Evolutionary conservation across 2,113 vertebrate genomes (phyloP).

Genomic region (Malurus alboscapulatus): DNA sequence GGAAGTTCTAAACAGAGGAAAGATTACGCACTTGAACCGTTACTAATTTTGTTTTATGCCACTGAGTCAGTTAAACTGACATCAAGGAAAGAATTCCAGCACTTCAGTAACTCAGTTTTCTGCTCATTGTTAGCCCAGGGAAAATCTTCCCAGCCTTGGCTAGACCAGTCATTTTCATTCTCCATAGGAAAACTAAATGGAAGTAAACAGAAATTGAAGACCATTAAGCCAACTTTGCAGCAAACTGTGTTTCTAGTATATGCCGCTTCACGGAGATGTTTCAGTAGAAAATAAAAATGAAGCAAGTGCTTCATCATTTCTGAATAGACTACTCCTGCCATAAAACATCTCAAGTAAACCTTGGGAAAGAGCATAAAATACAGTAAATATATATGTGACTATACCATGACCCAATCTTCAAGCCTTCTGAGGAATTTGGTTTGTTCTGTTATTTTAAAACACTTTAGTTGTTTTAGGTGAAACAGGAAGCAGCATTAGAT

Average conservation of each 20-base stretch:
- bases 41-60: slow-evolving; percentile 41
- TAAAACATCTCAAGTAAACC: not conserved
- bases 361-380: not conserved
- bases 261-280: not conserved
- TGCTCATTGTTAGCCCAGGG: not conserved
- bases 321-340: not conserved
- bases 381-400: not conserved
- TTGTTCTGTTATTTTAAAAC: not conserved
- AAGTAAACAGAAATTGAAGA: not conserved
- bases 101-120: not conserved
- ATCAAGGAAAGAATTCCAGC: slow-evolving; percentile 27
- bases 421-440: not conserved
- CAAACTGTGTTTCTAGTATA: not conserved
- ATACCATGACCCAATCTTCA: not conserved
- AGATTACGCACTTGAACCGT: slow-evolving; percentile 14
- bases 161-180: not conserved
- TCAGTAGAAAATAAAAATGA: not conserved
- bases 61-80: slow-evolving; percentile 11
- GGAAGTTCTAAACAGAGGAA: not conserved
- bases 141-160: not conserved
- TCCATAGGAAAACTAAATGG: not conserved
- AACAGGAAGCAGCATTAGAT: not conserved
- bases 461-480: not conserved
- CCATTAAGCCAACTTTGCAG: not conserved
- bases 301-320: not conserved